Percentiles rank a stretch among this genome's conserved stretches.
phyloP scores from a whole-genome alignment of 2,113 vertebrate genomes.

The Dipodomys spectabilis region DNA sequence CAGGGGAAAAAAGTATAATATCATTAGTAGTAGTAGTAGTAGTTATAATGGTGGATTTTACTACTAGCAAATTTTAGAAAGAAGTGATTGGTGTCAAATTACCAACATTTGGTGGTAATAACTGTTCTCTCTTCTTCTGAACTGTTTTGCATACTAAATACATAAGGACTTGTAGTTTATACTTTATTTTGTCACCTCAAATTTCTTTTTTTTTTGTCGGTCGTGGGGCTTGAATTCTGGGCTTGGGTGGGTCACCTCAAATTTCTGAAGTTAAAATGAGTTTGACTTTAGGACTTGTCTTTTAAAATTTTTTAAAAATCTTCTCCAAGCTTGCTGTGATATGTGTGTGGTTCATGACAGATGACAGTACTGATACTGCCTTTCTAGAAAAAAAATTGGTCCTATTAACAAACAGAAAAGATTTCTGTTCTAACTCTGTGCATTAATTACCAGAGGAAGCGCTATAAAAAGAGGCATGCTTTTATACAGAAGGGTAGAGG shows the following conservation, averaged over 20 bases:
- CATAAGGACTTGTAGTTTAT: background rate
- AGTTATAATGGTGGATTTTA: background rate
- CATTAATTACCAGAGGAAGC: background rate
- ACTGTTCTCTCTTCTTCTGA: background rate
- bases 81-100: background rate
- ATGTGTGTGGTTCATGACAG: background rate
- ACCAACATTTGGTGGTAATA: no score
- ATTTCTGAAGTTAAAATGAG: background rate
- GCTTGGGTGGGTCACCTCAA: background rate
- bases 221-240: background rate
- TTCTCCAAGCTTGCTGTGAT: no score
- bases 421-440: background rate
- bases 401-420: background rate
- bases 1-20: background rate
- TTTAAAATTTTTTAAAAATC: background rate
- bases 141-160: background rate
- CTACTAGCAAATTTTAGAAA: background rate
- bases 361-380: background rate
- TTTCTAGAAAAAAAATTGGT: background rate
- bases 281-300: background rate
- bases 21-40: background rate
- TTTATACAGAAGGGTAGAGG: background rate
- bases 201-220: no score
- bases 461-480: background rate
- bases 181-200: background rate